A percentile compares a stretch with the other conserved stretches of the same genome.
phyloP scores from a whole-genome alignment of 2,888 invertebrate species.

The Gymnoscelis rufifasciata region DNA sequence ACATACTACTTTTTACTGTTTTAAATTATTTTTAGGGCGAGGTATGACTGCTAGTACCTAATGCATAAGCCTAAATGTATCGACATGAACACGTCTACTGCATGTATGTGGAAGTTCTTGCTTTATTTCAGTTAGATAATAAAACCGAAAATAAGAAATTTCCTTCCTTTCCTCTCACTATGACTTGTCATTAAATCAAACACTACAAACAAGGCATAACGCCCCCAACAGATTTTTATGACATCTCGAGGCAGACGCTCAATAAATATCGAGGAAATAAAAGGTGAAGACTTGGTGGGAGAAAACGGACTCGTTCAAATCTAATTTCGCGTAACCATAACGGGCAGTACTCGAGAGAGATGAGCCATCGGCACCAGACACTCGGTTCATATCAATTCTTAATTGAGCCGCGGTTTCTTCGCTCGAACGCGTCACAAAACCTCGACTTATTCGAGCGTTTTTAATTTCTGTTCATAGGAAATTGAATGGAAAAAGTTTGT shows the following conservation, averaged over 20 bases:
- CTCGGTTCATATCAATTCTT: slow-evolving; percentile 73
- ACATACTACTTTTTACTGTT: too few relatives aligned
- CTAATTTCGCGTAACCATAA: slow-evolving; percentile 79
- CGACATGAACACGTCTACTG: too few relatives aligned
- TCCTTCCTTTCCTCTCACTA: background rate
- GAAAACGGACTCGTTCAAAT: slow-evolving; percentile 77
- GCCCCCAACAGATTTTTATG: slow-evolving; percentile 31
- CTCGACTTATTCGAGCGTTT: slow-evolving; percentile 33
- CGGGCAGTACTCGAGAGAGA: slow-evolving; percentile 69
- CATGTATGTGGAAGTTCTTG: too few relatives aligned
- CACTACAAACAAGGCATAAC: slow-evolving; percentile 24
- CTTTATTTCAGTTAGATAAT: too few relatives aligned
- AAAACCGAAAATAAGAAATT: background rate
- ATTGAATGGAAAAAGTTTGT: slow-evolving; percentile 18
- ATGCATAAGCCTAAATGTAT: too few relatives aligned
- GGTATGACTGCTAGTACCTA: too few relatives aligned
- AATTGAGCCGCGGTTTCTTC: slow-evolving; percentile 62
- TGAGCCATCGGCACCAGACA: slow-evolving; percentile 76
- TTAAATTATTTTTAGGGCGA: too few relatives aligned
- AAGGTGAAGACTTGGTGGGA: slow-evolving; percentile 54
- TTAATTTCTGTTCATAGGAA: slow-evolving; percentile 31
- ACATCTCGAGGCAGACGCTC: slow-evolving; percentile 39
- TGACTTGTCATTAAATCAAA: slow-evolving; percentile 16
- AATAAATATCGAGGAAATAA: slow-evolving; percentile 62
- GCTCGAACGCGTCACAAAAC: slow-evolving; percentile 54